A percentile compares a stretch with the other conserved stretches of the same genome.
phyloP scores from a whole-genome alignment of 2,113 vertebrate species.

The Eublepharis macularius region DNA sequence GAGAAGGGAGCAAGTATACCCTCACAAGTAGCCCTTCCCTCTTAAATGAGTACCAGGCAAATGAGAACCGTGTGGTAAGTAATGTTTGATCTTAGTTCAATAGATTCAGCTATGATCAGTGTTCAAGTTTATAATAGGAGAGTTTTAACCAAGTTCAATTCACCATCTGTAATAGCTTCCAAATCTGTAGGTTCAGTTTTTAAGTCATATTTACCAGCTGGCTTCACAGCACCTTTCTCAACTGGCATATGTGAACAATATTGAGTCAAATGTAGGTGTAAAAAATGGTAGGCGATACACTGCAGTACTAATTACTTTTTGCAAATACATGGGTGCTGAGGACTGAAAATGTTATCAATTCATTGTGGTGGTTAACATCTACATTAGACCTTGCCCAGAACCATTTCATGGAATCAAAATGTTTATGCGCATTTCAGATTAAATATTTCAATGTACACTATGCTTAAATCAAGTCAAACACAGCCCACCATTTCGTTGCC shows the following conservation, averaged over 20 bases:
- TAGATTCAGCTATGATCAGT: rapidly evolving
- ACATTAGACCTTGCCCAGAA: background rate
- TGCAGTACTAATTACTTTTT: background rate
- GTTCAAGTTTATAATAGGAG: background rate
- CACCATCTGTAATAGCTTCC: rapidly evolving
- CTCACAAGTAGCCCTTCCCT: conserved; percentile 57
- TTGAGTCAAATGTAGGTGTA: background rate
- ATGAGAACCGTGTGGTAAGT: conserved; percentile 78
- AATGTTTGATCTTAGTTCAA: background rate
- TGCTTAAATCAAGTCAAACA: background rate
- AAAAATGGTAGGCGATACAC: background rate
- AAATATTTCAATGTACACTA: background rate
- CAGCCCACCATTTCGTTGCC: background rate
- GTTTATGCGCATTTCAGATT: background rate
- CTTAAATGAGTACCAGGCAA: conserved; percentile 58
- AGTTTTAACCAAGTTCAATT: rapidly evolving
- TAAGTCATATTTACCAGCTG: rapidly evolving
- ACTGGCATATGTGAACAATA: background rate
- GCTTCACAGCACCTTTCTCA: background rate
- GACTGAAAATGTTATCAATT: background rate
- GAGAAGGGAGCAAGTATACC: conserved; percentile 75
- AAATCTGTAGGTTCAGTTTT: background rate
- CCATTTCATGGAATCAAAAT: background rate
- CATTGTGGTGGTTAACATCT: background rate
- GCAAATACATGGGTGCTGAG: background rate